These are phyloP conservation scores for Crax fasciolata DNA, from an alignment of 2,797 vertebrate species.

Conservation along the genomic window DNA sequence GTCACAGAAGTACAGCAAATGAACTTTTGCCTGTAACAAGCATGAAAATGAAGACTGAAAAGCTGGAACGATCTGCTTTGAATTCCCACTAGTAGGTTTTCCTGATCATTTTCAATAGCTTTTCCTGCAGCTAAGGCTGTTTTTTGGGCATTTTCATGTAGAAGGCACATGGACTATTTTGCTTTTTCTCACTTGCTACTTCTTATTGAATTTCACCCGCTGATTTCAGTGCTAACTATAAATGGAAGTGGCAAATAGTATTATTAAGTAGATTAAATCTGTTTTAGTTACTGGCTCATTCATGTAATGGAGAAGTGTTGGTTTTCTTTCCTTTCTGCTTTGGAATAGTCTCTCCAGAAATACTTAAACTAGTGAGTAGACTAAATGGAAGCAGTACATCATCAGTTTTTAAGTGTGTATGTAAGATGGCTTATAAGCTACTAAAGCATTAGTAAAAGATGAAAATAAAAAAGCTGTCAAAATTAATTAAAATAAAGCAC, in stretches of 20 bases:
- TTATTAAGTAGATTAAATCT: constrained; percentile 46
- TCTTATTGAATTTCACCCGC: constrained; percentile 23
- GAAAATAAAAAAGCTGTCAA: constrained; percentile 13
- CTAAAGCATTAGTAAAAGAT: neutral
- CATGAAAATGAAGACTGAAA: neutral
- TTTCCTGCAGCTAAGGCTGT: neutral
- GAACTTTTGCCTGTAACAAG: neutral
- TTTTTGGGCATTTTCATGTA: neutral
- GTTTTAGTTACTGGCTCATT: constrained; percentile 16
- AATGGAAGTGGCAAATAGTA: constrained; percentile 12
- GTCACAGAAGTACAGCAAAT: neutral
- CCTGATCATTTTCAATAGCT: neutral
- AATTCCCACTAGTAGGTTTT: neutral
- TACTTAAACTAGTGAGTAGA: neutral
- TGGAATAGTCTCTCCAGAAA: constrained; percentile 6
- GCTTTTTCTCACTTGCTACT: neutral
- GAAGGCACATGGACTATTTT: neutral
- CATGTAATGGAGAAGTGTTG: neutral
- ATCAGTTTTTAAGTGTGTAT: neutral
- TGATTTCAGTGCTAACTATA: constrained; percentile 18
- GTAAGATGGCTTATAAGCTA: neutral
- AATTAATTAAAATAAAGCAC: constrained; percentile 4
- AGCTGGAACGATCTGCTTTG: neutral
- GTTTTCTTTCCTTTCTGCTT: neutral
- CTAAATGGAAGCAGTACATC: neutral